A percentile compares a stretch with the other conserved stretches of the same genome.
Conservation (phyloP, 2,113 vertebrate species). For the Tupaia chinensis region DNA sequence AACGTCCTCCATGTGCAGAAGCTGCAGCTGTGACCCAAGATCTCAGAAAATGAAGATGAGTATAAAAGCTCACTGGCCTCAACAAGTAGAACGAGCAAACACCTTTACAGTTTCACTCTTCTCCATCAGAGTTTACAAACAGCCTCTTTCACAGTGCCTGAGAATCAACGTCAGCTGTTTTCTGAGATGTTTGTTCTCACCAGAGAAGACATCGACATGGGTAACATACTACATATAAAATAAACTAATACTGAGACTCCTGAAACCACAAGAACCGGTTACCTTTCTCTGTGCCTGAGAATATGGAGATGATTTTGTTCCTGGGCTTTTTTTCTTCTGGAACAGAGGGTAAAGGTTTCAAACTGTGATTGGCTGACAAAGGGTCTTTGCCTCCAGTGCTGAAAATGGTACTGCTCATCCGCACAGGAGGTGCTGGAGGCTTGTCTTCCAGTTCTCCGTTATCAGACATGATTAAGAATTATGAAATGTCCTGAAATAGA, state of each 20-base stretch:
- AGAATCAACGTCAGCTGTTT: background rate
- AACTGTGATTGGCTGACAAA: conserved; percentile 94
- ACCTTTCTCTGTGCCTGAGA: conserved; percentile 96
- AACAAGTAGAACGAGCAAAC: background rate
- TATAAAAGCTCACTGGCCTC: background rate
- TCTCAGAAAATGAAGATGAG: conserved; percentile 32
- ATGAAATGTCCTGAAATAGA: conserved; percentile 81
- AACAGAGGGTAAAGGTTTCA: conserved; percentile 97
- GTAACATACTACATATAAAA: background rate
- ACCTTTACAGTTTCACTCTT: background rate
- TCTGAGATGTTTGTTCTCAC: background rate
- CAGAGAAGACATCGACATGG: background rate
- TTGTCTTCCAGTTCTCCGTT: conserved; percentile 98
- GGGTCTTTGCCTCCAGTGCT: conserved; percentile 94
- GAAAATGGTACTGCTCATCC: conserved; percentile 96
- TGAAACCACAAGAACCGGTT: background rate
- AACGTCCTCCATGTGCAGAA: conserved; percentile 33
- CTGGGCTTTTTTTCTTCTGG: conserved; percentile 97
- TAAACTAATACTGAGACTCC: background rate
- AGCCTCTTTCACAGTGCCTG: background rate
- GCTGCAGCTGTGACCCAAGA: background rate
- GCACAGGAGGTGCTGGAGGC: conserved; percentile 97
- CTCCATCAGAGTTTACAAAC: conserved; percentile 7
- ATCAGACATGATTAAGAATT: conserved; percentile 93
- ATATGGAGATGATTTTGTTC: conserved; percentile 98